Evolutionary conservation across 2,888 invertebrate species (phyloP).

Genomic region (Leptinotarsa rubiginosa): DNA sequence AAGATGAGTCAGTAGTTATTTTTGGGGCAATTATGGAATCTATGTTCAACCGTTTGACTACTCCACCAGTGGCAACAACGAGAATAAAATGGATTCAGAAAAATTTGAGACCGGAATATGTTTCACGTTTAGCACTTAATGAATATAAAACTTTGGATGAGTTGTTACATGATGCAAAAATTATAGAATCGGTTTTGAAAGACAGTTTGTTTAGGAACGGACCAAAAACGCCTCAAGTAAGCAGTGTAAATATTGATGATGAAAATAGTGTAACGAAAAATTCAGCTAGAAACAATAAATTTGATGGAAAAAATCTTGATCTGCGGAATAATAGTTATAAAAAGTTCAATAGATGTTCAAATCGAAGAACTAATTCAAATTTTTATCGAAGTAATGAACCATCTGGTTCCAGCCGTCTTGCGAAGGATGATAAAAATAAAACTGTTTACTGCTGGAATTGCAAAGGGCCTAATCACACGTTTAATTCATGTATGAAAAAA

Average conservation of each 20-base stretch:
- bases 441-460: slow-evolving; percentile 31
- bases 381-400: neutral
- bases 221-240: neutral
- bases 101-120: neutral
- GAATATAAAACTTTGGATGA: slow-evolving; percentile 1
- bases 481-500: neutral
- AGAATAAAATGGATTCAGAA: neutral
- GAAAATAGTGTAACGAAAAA: neutral
- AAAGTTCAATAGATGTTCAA: neutral
- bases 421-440: neutral
- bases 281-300: too few species aligned
- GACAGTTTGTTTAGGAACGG: neutral
- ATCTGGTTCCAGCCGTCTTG: neutral
- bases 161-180: neutral
- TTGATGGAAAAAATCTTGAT: too few species aligned
- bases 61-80: neutral
- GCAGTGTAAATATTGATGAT: neutral
- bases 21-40: neutral
- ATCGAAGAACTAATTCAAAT: neutral
- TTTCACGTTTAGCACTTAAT: neutral
- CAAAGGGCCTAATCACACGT: slow-evolving; percentile 17
- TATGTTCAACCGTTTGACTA: neutral
- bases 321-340: too few species aligned
- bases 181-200: neutral
- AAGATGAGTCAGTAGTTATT: neutral